These are phyloP conservation scores for Leptinotarsa defecta DNA, from an alignment of 1,140 invertebrate genomes.

Conservation along the genomic window DNA sequence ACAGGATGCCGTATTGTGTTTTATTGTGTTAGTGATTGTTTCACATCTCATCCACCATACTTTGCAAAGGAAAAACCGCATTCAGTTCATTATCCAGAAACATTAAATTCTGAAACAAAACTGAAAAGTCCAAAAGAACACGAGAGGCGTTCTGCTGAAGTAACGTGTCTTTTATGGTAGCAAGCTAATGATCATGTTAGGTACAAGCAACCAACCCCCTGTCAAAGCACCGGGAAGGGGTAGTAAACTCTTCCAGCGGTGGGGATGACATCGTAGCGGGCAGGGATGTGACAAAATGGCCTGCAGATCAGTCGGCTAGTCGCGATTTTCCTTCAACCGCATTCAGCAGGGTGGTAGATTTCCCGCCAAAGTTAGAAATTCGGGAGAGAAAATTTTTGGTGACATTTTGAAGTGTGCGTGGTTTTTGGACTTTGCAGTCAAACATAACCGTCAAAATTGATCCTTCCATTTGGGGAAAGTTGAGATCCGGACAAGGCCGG, in stretches of 20 bases:
- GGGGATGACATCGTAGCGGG: slow-evolving; percentile 52
- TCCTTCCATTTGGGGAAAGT: slow-evolving; percentile 55
- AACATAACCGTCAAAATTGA: slow-evolving; percentile 50
- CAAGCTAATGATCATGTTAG: slow-evolving; percentile 24
- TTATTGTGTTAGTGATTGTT: no score
- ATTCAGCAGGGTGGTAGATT: slow-evolving; percentile 1
- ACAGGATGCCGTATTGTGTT: no score
- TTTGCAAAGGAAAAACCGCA: background rate
- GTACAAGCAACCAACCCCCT: slow-evolving; percentile 18
- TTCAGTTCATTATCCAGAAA: background rate
- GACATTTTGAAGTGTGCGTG: background rate
- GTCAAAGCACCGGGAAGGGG: slow-evolving; percentile 14
- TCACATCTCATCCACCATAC: background rate
- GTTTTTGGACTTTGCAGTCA: slow-evolving; percentile 20
- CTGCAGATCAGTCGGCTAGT: slow-evolving; percentile 54
- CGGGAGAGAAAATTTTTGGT: background rate
- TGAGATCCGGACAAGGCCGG: slow-evolving; percentile 52
- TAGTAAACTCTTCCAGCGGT: slow-evolving; percentile 23
- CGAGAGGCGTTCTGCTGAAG: background rate
- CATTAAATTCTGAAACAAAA: slow-evolving; percentile 2
- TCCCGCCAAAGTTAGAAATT: slow-evolving; percentile 14
- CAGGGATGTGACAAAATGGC: slow-evolving; percentile 57
- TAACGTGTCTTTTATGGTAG: slow-evolving; percentile 8
- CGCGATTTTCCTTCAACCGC: slow-evolving; percentile 40
- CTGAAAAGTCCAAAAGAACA: background rate